Base-by-base conservation (phyloP, 2,797 vertebrate species). In the Sebastes trivittatus region DNA sequence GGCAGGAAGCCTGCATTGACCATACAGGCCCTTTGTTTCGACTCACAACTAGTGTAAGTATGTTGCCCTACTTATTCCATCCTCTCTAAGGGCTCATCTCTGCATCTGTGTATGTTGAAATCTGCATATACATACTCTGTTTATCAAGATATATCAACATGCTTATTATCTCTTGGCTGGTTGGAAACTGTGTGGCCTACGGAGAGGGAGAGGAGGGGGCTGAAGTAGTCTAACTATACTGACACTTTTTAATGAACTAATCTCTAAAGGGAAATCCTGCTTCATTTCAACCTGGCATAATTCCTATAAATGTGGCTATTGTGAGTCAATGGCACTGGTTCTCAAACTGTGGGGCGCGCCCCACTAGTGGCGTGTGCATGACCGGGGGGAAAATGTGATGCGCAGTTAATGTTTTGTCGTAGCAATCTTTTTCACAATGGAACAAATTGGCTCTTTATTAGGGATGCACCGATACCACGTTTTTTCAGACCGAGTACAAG, bases 1-100 rank as follows among this genome's bases (percentile, higher is more conserved):
- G 36, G 76, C 69, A 73, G 56, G 42, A 65, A 49, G 70, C 68
- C 61, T 49, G 54, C 4, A 59, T 86, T 64, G 74, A 83, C 87
- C 54, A 55, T 20, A 64, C 11, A 29, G 49, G 23, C 29, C 42
- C 3, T 2, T 55, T 42, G 42, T 62, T 87, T 67, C 30, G n/a
- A 23, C 16, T 59, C 46, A 52, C n/a, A 22, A 46, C 7, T 2
- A 23, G 7, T 62, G 49, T 22, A 20, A 62, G 23, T 22, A 22
- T 23, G 27, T 34, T 46, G 52, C 63, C 54, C 52, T 34, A 27
- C n/a, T 59, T 75, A 32, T 27, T 18, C 59, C 34, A 30, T 3
- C 20, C 25, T 55, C 52, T 75, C 32, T 56, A 3, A 61, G 6
- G 14, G 2, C 5, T 59, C 8, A 52, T 68, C 30, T 38, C 9